Evolutionary conservation across 2,888 invertebrate genomes (phyloP).

Genomic region (Halocaridina rubra): DNA sequence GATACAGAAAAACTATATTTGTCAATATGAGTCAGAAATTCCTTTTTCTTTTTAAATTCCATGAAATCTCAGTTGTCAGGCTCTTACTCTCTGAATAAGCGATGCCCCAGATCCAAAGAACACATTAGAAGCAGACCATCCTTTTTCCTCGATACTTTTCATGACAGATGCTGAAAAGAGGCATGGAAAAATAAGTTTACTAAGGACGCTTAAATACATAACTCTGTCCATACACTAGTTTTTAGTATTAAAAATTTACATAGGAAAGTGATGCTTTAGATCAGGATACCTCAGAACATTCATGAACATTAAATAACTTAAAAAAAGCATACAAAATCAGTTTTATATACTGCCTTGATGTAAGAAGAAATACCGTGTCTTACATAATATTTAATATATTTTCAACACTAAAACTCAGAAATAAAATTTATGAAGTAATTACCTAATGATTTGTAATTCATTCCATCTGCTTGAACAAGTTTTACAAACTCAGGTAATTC

Average conservation of each 20-base stretch:
- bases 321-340: too few species aligned
- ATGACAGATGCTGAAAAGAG: not conserved
- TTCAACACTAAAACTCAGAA: not conserved
- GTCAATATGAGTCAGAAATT: too few species aligned
- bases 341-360: too few species aligned
- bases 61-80: too few species aligned
- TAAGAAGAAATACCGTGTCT: too few species aligned
- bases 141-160: slow-evolving; percentile 22
- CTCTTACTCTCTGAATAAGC: slow-evolving; percentile 69
- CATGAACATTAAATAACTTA: too few species aligned
- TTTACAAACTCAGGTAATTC: slow-evolving; percentile 46
- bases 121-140: slow-evolving; percentile 70
- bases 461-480: slow-evolving; percentile 71
- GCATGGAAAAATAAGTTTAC: not conserved
- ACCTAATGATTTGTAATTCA: slow-evolving; percentile 69
- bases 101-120: slow-evolving; percentile 71
- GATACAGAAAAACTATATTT: too few species aligned
- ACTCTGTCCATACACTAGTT: not conserved
- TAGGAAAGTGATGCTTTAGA: too few species aligned
- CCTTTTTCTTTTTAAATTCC: too few species aligned
- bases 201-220: not conserved
- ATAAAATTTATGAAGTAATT: slow-evolving; percentile 3
- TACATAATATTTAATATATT: too few species aligned
- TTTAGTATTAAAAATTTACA: too few species aligned
- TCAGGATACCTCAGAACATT: too few species aligned